Evolutionary conservation across 2,888 invertebrate species (phyloP).

Genomic region (Pristionchus maxplancki): DNA sequence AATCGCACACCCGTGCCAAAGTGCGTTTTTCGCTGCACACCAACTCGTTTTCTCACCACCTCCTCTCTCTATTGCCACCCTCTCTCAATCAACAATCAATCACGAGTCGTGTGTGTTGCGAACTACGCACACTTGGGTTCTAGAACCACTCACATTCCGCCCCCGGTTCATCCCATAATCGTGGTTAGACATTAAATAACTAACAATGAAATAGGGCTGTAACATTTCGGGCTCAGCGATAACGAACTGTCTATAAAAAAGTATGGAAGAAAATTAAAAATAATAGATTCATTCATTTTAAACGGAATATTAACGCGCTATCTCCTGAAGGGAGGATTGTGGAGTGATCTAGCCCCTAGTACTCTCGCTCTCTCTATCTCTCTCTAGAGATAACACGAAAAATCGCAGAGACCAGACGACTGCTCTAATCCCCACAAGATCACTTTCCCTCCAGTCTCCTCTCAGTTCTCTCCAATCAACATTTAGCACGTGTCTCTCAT

Average conservation of each 20-base stretch:
- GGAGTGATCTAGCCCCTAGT: background rate
- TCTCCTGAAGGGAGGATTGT: background rate
- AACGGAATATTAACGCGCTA: background rate
- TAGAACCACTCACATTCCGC: background rate
- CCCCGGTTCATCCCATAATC: background rate
- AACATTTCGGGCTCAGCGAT: no score
- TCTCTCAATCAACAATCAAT: conserved; percentile 40
- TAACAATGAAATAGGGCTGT: no score
- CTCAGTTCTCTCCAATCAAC: background rate
- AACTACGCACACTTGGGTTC: background rate
- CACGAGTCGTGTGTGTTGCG: conserved; percentile 16
- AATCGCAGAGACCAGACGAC: conserved; percentile 11
- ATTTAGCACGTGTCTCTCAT: conserved; percentile 1
- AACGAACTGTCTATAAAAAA: no score
- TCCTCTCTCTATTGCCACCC: background rate
- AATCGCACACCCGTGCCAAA: conserved; percentile 20
- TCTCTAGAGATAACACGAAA: background rate
- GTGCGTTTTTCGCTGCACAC: conserved; percentile 36
- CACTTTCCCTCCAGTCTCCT: background rate
- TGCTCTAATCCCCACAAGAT: conserved; percentile 9
- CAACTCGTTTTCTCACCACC: conserved; percentile 17
- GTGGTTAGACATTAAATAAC: no score
- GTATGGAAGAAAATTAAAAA: no score
- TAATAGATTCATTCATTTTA: no score
- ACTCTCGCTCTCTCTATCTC: background rate